Base-by-base conservation (phyloP, 2,888 invertebrate genomes). In the Machimus rusticus region DNA sequence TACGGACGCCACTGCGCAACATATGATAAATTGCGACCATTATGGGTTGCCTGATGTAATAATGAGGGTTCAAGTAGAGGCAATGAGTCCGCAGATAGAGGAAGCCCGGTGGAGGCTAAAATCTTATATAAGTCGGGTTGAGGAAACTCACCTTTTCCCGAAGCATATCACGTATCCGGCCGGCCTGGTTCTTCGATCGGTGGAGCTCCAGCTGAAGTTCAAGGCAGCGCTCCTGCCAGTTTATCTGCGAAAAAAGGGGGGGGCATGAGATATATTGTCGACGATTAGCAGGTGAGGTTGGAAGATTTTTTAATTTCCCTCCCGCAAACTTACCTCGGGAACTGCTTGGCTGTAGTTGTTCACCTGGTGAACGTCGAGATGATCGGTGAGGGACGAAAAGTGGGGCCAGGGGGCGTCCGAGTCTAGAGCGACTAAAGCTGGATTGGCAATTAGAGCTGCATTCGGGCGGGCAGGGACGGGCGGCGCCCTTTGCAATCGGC, bases 171-270 rank as follows among this genome's bases (percentile, higher is more conserved):
- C 97, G 94, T 86, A 98, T 97, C 91, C 97, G 95, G 88, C 96
- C 96, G 1, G 98, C 97, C 93, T 98, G 98, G 90, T 96, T 95
- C 90, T 97, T 95, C 91, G 97, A 97, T 89, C 97, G 94, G 91
- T 97, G 97, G 90, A 98, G 93, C 92, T 98, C 97, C 90, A 97
- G 93, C 92, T 98, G 98, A 90, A 98, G 93, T 91, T 97, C 96
- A 90, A 97, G 92, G 91, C 98, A 98, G 87, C 97, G 94, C 93
- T 97, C 97, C 93, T 97, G 97, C 98, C 98, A 98, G 93, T 97
- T 97, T 91, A 97, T 94, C 92, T 92, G 88, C 5, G n/a, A 86
- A 66, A 46, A 51, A 39, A 46, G 1, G 14, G 37, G 46, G 39
- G 39, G 14, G 1, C 4, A 84, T 84, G 23, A 84, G 66, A 66